A percentile compares a stretch with the other conserved stretches of the same genome.
Conservation (phyloP, 2,113 vertebrate species). For the Vireo altiloquus region DNA sequence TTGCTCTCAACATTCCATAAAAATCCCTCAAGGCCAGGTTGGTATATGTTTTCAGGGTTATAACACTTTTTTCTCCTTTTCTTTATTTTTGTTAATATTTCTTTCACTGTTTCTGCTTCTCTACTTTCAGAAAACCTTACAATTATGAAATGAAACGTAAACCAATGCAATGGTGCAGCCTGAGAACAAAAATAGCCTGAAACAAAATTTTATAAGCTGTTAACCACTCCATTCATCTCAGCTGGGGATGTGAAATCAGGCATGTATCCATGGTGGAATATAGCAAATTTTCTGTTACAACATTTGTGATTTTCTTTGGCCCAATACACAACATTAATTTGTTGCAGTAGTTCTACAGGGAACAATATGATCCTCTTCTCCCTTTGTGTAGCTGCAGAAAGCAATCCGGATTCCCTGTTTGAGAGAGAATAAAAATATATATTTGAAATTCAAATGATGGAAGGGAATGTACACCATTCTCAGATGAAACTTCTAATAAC, state of each 20-base stretch:
- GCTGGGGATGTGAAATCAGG: background rate
- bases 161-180: background rate
- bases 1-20: background rate
- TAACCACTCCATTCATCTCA: background rate
- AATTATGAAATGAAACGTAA: background rate
- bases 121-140: background rate
- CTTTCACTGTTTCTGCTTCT: background rate
- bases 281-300: background rate
- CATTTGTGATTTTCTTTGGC: background rate
- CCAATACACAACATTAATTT: background rate
- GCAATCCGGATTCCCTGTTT: fast-evolving
- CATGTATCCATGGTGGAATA: background rate
- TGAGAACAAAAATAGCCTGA: background rate
- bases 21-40: background rate
- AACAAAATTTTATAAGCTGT: background rate
- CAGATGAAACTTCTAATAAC: background rate
- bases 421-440: background rate
- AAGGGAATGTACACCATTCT: background rate
- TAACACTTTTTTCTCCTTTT: background rate
- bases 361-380: background rate
- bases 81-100: background rate
- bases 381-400: background rate
- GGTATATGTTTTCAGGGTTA: background rate
- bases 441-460: background rate
- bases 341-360: background rate